Percentiles rank a stretch among this genome's conserved stretches.
Evolutionary conservation across 1,140 invertebrate species (phyloP).

Genomic region (Physella acuta): DNA sequence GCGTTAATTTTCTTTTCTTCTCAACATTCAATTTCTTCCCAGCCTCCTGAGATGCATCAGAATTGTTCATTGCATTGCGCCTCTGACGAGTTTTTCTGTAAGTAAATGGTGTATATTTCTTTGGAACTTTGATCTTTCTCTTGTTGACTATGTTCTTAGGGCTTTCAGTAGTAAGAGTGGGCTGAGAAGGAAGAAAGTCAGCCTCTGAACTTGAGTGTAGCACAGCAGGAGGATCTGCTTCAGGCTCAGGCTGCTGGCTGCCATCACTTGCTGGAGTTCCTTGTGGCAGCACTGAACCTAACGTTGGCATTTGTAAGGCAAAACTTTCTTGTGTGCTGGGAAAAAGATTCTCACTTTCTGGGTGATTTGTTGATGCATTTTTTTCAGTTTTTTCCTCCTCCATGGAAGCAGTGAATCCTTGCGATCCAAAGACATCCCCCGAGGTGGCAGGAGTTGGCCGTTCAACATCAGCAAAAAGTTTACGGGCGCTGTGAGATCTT

Average conservation of each 20-base stretch:
- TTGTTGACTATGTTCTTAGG: background rate
- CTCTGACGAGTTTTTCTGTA: too few species aligned
- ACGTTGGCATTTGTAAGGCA: constrained; percentile 16
- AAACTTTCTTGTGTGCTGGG: background rate
- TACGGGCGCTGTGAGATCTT: constrained; percentile 2
- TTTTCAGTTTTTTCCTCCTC: background rate
- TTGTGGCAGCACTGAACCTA: background rate
- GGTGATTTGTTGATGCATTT: background rate
- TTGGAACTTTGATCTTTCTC: constrained; percentile 9
- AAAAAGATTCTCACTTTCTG: constrained; percentile 18
- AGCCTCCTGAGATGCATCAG: too few species aligned
- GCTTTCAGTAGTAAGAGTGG: constrained; percentile 8
- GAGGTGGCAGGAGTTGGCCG: too few species aligned
- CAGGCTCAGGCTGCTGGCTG: background rate
- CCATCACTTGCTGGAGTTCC: background rate
- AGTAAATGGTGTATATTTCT: background rate
- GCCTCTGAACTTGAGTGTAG: constrained; percentile 8
- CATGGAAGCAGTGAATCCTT: too few species aligned
- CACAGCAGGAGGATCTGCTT: background rate
- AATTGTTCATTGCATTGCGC: background rate
- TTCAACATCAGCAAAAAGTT: too few species aligned
- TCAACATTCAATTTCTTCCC: too few species aligned
- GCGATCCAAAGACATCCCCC: too few species aligned
- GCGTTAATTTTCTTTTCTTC: too few species aligned
- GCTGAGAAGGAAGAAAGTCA: background rate